These are phyloP conservation scores for Crocodylus rhombifer DNA, from an alignment of 2,797 vertebrate genomes.

Conservation along the genomic window DNA sequence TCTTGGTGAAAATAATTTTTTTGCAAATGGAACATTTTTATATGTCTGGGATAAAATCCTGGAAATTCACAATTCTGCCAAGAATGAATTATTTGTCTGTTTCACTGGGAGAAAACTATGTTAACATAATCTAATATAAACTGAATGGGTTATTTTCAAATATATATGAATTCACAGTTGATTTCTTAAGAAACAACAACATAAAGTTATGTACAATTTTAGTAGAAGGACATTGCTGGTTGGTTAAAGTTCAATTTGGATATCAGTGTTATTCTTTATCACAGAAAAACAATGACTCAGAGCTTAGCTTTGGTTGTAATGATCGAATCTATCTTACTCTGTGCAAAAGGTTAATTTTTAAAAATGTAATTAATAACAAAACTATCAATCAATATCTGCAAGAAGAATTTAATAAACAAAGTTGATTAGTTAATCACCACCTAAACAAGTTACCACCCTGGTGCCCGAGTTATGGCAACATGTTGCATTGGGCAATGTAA, in stretches of 20 bases:
- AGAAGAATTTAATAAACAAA: not conserved
- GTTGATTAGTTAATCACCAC: constrained; percentile 23
- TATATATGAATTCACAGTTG: not conserved
- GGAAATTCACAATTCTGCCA: fast-evolving
- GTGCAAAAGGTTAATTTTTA: not conserved
- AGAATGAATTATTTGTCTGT: not conserved
- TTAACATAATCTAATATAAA: fast-evolving
- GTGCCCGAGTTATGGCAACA: not conserved
- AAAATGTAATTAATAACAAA: not conserved
- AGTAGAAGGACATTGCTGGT: not conserved
- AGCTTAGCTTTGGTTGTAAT: not conserved
- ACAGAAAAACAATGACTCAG: not conserved
- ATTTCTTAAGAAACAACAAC: not conserved
- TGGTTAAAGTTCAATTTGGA: not conserved
- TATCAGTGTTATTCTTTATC: not conserved
- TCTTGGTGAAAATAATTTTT: not conserved
- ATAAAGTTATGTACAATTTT: not conserved
- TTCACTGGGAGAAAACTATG: not conserved
- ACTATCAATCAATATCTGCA: not conserved
- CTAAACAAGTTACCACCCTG: constrained; percentile 20
- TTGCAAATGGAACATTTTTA: not conserved
- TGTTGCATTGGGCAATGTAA: not conserved
- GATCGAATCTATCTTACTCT: not conserved
- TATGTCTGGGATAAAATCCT: not conserved
- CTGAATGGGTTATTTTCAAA: not conserved